Conservation (phyloP, 1,140 invertebrate genomes). For the Nasonia giraulti region DNA sequence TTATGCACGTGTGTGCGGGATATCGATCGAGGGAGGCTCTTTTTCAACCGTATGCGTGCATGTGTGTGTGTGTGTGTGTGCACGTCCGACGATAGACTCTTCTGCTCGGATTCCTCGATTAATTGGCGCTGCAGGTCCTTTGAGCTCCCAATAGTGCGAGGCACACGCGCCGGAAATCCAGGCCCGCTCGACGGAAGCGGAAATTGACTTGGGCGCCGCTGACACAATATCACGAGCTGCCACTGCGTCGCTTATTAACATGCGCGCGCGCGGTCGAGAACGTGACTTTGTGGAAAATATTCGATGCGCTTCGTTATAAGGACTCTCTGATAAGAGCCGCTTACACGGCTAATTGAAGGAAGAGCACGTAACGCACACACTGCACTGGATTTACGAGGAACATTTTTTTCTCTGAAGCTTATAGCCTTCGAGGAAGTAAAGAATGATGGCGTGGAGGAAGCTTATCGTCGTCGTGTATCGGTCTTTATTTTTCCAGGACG, state of each 20-base stretch:
- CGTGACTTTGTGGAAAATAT: background rate
- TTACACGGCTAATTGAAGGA: too few relatives aligned
- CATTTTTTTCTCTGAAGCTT: too few relatives aligned
- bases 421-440: too few relatives aligned
- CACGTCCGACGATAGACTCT: background rate
- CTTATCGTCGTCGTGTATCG: too few relatives aligned
- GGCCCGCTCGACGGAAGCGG: conserved; percentile 65
- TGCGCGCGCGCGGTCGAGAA: background rate
- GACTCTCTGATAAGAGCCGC: background rate
- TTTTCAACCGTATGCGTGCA: background rate
- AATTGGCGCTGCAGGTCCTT: conserved; percentile 16
- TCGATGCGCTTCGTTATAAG: background rate
- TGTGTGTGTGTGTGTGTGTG: background rate
- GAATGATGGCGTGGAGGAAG: too few relatives aligned
- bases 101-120: conserved; percentile 23
- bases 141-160: background rate
- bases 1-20: background rate
- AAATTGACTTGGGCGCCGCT: conserved; percentile 65
- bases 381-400: too few relatives aligned
- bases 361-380: too few relatives aligned
- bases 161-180: conserved; percentile 61
- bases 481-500: too few relatives aligned
- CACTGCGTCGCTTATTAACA: conserved; percentile 47
- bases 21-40: too few relatives aligned
- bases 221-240: conserved; percentile 61